These are phyloP conservation scores for Hermodice carunculata DNA, from an alignment of 2,888 invertebrate species.

Conservation along the genomic window DNA sequence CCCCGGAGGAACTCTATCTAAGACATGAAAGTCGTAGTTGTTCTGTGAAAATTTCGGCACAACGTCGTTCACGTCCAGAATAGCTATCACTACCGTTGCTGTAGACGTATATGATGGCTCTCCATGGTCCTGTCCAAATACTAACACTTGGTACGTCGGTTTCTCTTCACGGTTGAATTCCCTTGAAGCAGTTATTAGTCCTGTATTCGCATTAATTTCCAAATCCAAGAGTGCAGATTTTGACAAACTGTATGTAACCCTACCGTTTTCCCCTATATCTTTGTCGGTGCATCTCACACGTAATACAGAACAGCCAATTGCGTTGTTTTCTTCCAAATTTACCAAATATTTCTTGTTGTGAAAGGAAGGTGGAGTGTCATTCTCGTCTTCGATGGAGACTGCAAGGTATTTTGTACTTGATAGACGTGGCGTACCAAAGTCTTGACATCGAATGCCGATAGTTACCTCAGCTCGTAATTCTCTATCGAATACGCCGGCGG, in stretches of 20 bases:
- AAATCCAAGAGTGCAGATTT: too few relatives aligned
- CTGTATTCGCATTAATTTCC: too few relatives aligned
- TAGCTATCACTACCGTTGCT: too few relatives aligned
- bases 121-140: too few relatives aligned
- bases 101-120: too few relatives aligned
- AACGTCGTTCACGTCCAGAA: too few relatives aligned
- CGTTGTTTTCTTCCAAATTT: slow-evolving; percentile 22
- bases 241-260: slow-evolving; percentile 11
- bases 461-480: slow-evolving; percentile 4
- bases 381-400: slow-evolving; percentile 22
- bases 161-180: too few relatives aligned
- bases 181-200: too few relatives aligned
- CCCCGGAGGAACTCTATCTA: too few relatives aligned
- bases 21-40: too few relatives aligned
- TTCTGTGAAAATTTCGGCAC: too few relatives aligned
- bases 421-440: slow-evolving; percentile 8
- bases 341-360: slow-evolving; percentile 3
- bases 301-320: slow-evolving; percentile 4
- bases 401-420: slow-evolving; percentile 1
- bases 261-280: slow-evolving; percentile 15
- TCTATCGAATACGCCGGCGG: slow-evolving; percentile 6
- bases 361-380: slow-evolving; percentile 26
- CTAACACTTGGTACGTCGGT: too few relatives aligned
- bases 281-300: slow-evolving; percentile 17
- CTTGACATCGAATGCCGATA: slow-evolving; percentile 14